Base-by-base conservation (phyloP, 2,113 vertebrate genomes). In the Oreochromis niloticus region DNA sequence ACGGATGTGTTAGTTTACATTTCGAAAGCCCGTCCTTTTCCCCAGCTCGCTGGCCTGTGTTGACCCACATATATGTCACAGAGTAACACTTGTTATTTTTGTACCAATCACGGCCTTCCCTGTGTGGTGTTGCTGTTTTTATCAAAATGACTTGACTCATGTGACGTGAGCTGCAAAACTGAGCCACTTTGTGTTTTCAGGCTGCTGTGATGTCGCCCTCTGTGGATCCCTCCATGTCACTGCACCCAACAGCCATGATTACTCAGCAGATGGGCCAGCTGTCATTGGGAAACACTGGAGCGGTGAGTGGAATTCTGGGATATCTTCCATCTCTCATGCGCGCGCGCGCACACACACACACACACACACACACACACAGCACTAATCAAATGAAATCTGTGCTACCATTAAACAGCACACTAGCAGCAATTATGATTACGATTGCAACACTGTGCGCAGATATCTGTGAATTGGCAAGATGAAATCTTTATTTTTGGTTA, bases 231-330 rank as follows among this genome's bases (percentile, higher is more conserved):
- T 97, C 98, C 88, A 98, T 99, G 98, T 97, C 99, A 96, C 96
- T 99, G 97, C 99, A 99, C 93, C 98, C 98, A 4, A 94, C 98
- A 3, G 97, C 98, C 5, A 98, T 99, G 98, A 97, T 99, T 91
- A 96, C 97, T 88, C 99, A 99, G 97, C 99, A 99, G 95, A 99
- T 99, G 98, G 98, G 98, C 96, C 99, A 99, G 87, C 97, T 99
- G 95, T 98, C 98, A 56, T 91, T 99, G 96, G 98, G 98, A 94
- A 98, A 97, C 97, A 97, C 97, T 90, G 97, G 97, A 97, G 96
- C 97, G 88, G 98, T 98, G 96, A 93, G 98, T 85, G 66, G 78
- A 56, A 84, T 86, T 90, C 63, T 89, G 90, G 90, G 90, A 91
- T 27, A 19, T 46, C 27, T 6, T 43, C 14, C 22, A 46, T 78